A percentile compares a stretch with the other conserved stretches of the same genome.
These are phyloP conservation scores for Helarctos malayanus DNA, from an alignment of 2,797 vertebrate genomes.

Conservation along the genomic window DNA sequence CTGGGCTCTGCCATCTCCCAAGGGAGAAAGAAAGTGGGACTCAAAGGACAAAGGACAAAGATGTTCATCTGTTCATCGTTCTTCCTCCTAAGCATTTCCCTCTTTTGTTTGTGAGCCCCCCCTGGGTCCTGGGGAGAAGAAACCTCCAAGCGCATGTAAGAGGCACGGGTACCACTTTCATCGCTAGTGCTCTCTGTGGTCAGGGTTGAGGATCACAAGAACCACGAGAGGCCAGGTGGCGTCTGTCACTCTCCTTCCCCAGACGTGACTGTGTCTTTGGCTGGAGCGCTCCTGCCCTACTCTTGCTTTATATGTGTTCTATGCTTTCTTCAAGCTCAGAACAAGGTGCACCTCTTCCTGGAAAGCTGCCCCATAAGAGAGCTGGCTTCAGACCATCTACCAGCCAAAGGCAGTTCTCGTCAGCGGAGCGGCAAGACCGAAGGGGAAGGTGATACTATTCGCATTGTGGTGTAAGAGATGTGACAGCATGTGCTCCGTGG, in stretches of 20 bases:
- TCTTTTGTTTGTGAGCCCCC: background rate
- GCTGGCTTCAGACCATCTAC: background rate
- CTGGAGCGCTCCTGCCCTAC: background rate
- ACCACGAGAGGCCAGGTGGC: background rate
- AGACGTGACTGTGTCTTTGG: background rate
- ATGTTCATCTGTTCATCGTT: background rate
- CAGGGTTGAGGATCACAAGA: background rate
- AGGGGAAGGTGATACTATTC: background rate
- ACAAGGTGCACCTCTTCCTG: background rate
- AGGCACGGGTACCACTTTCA: accelerated
- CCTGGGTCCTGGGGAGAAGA: background rate
- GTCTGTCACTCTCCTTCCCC: background rate
- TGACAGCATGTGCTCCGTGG: background rate
- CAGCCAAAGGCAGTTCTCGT: background rate
- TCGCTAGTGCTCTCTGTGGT: background rate
- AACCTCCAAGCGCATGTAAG: background rate
- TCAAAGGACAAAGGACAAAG: background rate
- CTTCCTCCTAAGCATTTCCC: background rate
- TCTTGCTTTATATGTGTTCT: background rate
- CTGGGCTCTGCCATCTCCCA: background rate
- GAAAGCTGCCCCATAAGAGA: background rate
- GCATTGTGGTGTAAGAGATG: background rate
- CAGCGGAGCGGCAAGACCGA: background rate
- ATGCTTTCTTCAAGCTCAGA: background rate
- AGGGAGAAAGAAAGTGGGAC: background rate